Evolutionary conservation across 2,888 invertebrate species (phyloP), one percentile per base, ranked within the genome.

Genomic region (Druceiella hillmani): DNA sequence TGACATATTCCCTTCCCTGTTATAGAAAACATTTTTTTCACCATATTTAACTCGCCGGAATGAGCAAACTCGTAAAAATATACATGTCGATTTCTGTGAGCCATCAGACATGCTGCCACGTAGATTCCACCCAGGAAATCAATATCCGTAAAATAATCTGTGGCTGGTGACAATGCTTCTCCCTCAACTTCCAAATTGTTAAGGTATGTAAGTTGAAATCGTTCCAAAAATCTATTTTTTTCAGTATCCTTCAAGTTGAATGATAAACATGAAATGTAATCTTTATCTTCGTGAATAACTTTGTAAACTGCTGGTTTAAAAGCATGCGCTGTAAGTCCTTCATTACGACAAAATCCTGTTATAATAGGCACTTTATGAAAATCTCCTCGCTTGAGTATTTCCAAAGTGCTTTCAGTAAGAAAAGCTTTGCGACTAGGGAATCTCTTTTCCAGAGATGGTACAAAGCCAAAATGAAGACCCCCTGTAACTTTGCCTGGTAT

Each of bases 1-100:
- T 81, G 81, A 22, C 74, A 70, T 1, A 75, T 70, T 3, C 80
- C 81, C 46, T 59, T 53, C 0, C 69, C 56, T 1, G 64, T 46
- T 9, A 73, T 59, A 16, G 63, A 59, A 6, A 61, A 51, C 5
- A 61, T 52, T 35, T 61, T 64, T 46, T 78, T 78, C 13, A 66
- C 56, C 40, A 69, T 62, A 52, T 77, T 77, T 3, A 76, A 57
- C 9, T 56, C 58, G 2, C 78, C 78, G 27, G 71, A 67, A 40
- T 76, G 78, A 1, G 74, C 60, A 51, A 79, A 79, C 37, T 72
- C 67, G 46, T 78, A 80, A 5, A 76, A 67, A 48, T 72, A 80
- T 1, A 76, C 64, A 0, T 75, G 66, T 2, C 68, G 52, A 31
- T 55, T 61, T 17, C 57, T 50, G 43, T 62, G 62, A 2, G 63